Evolutionary conservation across 2,888 invertebrate genomes (phyloP), one percentile per base, ranked within the genome.

Genomic region (Amblyjoppa proteus): DNA sequence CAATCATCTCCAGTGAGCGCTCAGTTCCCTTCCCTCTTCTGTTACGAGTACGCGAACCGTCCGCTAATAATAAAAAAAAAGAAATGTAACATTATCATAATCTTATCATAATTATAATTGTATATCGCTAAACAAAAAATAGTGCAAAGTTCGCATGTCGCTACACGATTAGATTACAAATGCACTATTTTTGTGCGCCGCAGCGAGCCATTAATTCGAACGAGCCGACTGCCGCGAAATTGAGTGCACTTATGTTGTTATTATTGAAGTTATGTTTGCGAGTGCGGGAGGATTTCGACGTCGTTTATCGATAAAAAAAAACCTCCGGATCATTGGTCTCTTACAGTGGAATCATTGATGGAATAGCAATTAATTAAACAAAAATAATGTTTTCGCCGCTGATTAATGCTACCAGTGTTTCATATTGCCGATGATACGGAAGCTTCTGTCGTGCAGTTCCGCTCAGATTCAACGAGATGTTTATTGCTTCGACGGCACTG

Each of bases 401-500:
- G 69, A 66, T 69, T 58, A 25, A 34, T 1, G 13, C n/a, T 25
- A 49, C 6, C 25, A 25, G 6, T 16, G 28, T 45, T 68, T 13
- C 28, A 41, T 51, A 49, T 49, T 64, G 9, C 69, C 58, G 34
- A 69, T 70, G 64, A 75, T 75, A 64, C 41, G 9, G 31, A 34
- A n/a, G 73, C 58, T 38, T 83, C 41, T 71, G 75, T 34, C 58
- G 66, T 56, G 25, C 71, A 75, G 64, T 11, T 56, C 56, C 51
- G 64, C 20, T 83, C n/a, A 20, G 45, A 58, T 68, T 49, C 38
- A 38, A 38, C 69, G 51, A 64, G 28, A 31, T 70, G 61, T 61
- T 69, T 61, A 74, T 74, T 38, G 41, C 51, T 20, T 25, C 31
- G 16, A 16, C 31, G 31, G 16, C 31, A 73, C 68, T 77, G 77